Base-by-base conservation (phyloP, 2,797 vertebrate genomes). In the Adelosebastes latens region DNA sequence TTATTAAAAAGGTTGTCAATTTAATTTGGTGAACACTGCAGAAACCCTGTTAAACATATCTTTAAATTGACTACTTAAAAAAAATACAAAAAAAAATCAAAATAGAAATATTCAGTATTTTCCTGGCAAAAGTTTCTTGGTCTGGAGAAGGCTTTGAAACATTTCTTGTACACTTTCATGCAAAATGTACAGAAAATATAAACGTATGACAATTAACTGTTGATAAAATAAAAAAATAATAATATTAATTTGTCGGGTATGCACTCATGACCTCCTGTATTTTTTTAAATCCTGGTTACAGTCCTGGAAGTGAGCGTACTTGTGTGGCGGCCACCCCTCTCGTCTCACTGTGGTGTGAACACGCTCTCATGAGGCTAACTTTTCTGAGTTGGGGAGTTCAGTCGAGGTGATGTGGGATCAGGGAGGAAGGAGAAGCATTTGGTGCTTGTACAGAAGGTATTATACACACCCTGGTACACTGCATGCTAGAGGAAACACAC, bases 401-500 rank as follows among this genome's bases (percentile, higher is more conserved):
- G 63, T 70, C 27, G 73, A 82, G 77, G 85, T 85, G 79, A 87
- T 72, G 77, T 71, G 61, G 81, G 79, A 87, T 90, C 71, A 77
- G 75, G 31, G 61, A 80, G 46, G 56, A 79, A 75, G 72, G 42
- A 67, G 68, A 72, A 75, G 77, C 82, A 87, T 85, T 92, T 87
- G 90, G 88, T 81, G 63, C 84, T 88, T 83, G 83, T 88, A 84
- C 75, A 88, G 82, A 77, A 89, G 87, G 90, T 89, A 92, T 94
- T 91, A 91, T 90, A 77, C 89, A 93, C 87, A 90, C 88, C 69
- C 87, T 77, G 89, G 71, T 93, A 87, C 85, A 87, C 92, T 85
- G 88, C 89, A 92, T 87, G 90, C 90, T 89, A 90, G 87, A 91
- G 87, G 83, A 93, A 83, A 88, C 87, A 90, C 85, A 84, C 83